phyloP scores from a whole-genome alignment of 2,797 vertebrate genomes.

The Nannoperca australis region DNA sequence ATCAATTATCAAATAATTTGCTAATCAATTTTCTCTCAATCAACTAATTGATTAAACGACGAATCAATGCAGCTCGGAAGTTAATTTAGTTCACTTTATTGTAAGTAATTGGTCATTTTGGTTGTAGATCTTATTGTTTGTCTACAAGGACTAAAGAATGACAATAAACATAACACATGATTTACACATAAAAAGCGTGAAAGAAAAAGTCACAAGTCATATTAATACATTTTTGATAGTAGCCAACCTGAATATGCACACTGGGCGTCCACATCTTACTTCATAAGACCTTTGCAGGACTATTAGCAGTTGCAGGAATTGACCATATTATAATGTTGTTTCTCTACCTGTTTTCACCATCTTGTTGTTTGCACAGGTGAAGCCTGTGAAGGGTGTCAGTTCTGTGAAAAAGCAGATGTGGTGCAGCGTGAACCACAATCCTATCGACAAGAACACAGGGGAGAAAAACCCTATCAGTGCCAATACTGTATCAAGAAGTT shows the following conservation, averaged over 20 bases:
- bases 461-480: constrained; percentile 85
- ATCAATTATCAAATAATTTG: neutral
- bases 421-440: constrained; percentile 65
- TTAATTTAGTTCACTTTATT: neutral
- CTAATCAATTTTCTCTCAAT: neutral
- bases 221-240: neutral
- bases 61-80: neutral
- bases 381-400: constrained; percentile 61
- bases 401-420: constrained; percentile 63
- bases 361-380: constrained; percentile 50
- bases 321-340: neutral
- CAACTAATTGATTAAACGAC: neutral
- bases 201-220: neutral
- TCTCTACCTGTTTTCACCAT: neutral
- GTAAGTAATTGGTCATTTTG: neutral
- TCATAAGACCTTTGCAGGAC: neutral
- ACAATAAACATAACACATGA: neutral
- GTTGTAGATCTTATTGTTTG: neutral
- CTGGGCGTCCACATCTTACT: neutral
- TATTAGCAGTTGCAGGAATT: neutral
- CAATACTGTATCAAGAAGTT: constrained; percentile 89
- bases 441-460: constrained; percentile 74
- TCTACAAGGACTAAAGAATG: neutral
- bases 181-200: neutral
- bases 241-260: neutral